Conservation (phyloP, 2,888 invertebrate species). For the Lottia gigantea region DNA sequence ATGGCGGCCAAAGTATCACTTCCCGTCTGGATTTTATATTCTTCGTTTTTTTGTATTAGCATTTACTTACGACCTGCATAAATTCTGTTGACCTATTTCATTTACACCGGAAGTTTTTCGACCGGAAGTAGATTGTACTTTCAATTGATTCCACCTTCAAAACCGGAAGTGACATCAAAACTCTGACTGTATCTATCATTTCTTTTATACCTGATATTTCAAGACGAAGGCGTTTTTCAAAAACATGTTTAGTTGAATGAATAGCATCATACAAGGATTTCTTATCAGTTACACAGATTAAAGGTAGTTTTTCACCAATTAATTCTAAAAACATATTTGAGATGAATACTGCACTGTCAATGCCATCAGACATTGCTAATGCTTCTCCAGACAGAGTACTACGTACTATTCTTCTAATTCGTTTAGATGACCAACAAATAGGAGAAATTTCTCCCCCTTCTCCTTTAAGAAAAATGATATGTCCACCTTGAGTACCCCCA, state of each 20-base stretch:
- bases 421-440: constrained; percentile 3
- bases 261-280: constrained; percentile 5
- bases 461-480: not conserved
- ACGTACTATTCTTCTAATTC: not conserved
- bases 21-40: too few relatives aligned
- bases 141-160: too few relatives aligned
- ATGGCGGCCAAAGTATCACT: too few relatives aligned
- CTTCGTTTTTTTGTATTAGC: too few relatives aligned
- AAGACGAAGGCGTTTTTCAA: not conserved
- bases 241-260: not conserved
- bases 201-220: constrained; percentile 8
- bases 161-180: too few relatives aligned
- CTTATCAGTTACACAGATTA: constrained; percentile 1
- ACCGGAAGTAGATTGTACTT: too few relatives aligned
- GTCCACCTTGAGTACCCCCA: not conserved
- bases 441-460: not conserved
- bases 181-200: too few relatives aligned
- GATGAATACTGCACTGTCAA: not conserved
- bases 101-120: too few relatives aligned
- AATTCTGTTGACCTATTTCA: too few relatives aligned
- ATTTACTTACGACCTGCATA: too few relatives aligned
- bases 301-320: not conserved
- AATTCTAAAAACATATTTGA: not conserved
- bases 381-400: not conserved
- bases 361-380: not conserved